Conservation (phyloP, 2,797 vertebrate genomes). For the Furcifer pardalis region DNA sequence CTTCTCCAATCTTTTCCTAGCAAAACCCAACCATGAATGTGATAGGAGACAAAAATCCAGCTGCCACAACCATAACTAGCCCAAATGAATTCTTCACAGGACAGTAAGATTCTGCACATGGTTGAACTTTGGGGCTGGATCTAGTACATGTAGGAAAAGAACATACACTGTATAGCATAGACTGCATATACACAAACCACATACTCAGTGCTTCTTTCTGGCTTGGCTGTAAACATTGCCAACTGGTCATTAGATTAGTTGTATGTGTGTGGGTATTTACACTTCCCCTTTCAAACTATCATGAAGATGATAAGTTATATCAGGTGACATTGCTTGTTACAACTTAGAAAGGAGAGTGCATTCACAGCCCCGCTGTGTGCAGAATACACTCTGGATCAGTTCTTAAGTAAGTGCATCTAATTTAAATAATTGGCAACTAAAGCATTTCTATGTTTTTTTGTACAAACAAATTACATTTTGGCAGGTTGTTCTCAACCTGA, state of each 20-base stretch:
- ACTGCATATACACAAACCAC: not conserved
- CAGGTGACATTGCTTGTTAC: not conserved
- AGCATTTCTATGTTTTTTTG: not conserved
- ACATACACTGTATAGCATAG: not conserved
- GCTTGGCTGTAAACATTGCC: not conserved
- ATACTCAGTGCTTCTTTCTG: not conserved
- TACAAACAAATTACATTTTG: not conserved
- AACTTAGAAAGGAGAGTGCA: too few species aligned
- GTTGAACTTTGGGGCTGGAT: not conserved
- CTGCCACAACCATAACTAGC: not conserved
- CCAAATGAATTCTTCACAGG: not conserved
- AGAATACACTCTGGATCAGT: not conserved
- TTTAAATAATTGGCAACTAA: not conserved
- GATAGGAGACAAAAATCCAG: not conserved
- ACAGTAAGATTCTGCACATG: not conserved
- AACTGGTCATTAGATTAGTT: not conserved
- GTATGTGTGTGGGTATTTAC: not conserved
- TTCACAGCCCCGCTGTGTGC: not conserved
- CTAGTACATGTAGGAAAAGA: not conserved
- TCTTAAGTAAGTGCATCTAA: not conserved
- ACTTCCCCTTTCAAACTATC: not conserved
- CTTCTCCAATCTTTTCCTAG: not conserved
- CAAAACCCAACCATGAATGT: not conserved
- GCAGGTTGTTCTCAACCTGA: not conserved
- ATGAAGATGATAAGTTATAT: not conserved